Evolutionary conservation across 2,113 vertebrate genomes (phyloP), one percentile per base, ranked within the genome.

Genomic region (Ictalurus punctatus): DNA sequence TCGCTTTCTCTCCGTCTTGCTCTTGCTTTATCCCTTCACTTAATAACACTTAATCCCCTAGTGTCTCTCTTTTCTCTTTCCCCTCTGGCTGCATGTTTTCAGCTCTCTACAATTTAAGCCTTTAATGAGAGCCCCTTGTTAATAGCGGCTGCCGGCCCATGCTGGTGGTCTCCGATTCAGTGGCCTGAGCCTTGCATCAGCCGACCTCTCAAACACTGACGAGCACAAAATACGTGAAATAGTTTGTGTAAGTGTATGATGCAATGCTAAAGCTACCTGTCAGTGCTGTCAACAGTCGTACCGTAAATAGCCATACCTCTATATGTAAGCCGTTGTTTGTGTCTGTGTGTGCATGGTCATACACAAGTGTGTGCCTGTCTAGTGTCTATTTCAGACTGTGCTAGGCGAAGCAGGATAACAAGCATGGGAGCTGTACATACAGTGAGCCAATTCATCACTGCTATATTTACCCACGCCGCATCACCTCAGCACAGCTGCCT

Each of bases 391-490:
- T 80, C 63, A 78, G 59, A 79, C 27, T 34, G 73, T 21, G 52
- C 30, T 3, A 13, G 27, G 76, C 16, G 23, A 37, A 63, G 16
- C 79, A n/a, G 37, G 81, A 17, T 59, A 79, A 74, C 67, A 89
- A 88, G 82, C 87, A 81, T 44, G 25, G n/a, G 61, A 54, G 87
- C 40, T 63, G 79, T 84, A 65, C 63, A 80, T 83, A 88, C 83
- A 85, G 83, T 83, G 76, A 65, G 59, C 63, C 84, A 59, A 78
- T 88, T 90, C 90, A 86, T 90, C 71, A 80, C 85, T 58, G 78
- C 81, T 90, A 90, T 90, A 83, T 90, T 86, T 90, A 90, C 78
- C 54, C 73, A 7, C 23, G 58, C 61, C 48, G 76, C 84, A 86
- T 81, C 83, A 85, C 40, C 88, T 85, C 84, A 44, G 27, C 12